Evolutionary conservation across 2,113 vertebrate genomes (phyloP), one percentile per base, ranked within the genome.

Genomic region (Colius striatus): DNA sequence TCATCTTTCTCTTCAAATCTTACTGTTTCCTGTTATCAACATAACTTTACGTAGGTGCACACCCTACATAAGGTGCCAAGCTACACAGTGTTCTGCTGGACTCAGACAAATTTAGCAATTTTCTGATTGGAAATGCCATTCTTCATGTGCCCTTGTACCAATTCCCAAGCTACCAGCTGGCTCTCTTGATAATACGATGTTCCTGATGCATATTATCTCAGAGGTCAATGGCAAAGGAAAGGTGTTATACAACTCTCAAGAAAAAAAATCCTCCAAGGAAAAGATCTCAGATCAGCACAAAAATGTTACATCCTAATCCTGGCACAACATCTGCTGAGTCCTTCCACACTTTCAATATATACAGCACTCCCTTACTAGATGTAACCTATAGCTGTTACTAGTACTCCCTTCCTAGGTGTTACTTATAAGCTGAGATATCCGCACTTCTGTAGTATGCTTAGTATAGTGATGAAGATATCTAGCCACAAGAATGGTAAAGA

Each of bases 121-220:
- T 95, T 95, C 83, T 93, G 86, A 96, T 93, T 96, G 92, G 88
- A 94, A 96, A 95, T 94, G 70, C 79, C 83, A 89, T 96, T 96
- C 93, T 96, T 96, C 95, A 78, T 96, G 73, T 96, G 95, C 83
- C 96, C 95, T 96, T 96, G 92, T 93, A 94, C 83, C 82, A 95
- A 91, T 66, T 97, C 96, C 96, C 95, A 92, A 38, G 95, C 61
- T 90, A 50, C 88, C 1, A 47, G 54, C 70, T 89, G 76, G 54
- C 60, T 96, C 95, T 94, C 96, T 92, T 96, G 96, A 92, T 89
- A 93, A 90, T 96, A 93, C 25, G 43, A 76, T 1, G 10, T 84
- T 94, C 88, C 84, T 87, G 88, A 66, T 90, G 92, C 77, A 79
- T 70, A 92, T 96, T 94, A 97, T 92, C 92, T 94, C 90, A 48